A percentile compares a stretch with the other conserved stretches of the same genome.
These are phyloP conservation scores for Meleagris gallopavo DNA, from an alignment of 2,113 vertebrate genomes.

Conservation along the genomic window DNA sequence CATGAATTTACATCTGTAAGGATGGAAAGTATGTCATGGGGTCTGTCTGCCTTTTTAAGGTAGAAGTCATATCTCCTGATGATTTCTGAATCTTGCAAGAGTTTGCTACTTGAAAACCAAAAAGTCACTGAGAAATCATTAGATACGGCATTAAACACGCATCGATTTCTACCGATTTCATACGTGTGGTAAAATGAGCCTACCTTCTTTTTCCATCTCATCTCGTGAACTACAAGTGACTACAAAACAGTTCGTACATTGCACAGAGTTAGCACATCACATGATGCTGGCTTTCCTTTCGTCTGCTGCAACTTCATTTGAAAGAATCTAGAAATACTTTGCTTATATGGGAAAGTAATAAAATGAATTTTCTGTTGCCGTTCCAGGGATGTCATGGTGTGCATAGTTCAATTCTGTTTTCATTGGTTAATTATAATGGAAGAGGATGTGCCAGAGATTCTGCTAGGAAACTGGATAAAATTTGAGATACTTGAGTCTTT, in stretches of 20 bases:
- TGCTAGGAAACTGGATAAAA: background rate
- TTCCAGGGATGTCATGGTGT: background rate
- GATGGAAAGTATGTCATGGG: background rate
- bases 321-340: background rate
- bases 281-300: background rate
- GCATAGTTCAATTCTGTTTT: background rate
- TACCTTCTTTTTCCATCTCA: background rate
- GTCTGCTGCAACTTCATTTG: background rate
- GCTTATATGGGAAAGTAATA: background rate
- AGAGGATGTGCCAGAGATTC: background rate
- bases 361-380: background rate
- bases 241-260: background rate
- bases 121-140: background rate
- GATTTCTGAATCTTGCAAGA: background rate
- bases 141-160: background rate
- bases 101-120: background rate
- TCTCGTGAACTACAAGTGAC: background rate
- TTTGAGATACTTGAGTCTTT: background rate
- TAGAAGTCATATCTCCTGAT: background rate
- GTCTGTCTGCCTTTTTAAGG: background rate
- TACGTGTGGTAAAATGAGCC: background rate
- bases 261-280: background rate
- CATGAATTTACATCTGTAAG: background rate
- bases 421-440: background rate
- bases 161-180: background rate